Percentiles rank a stretch among this genome's conserved stretches.
phyloP scores from a whole-genome alignment of 2,113 vertebrate genomes.

The Himantopus leucocephalus region DNA sequence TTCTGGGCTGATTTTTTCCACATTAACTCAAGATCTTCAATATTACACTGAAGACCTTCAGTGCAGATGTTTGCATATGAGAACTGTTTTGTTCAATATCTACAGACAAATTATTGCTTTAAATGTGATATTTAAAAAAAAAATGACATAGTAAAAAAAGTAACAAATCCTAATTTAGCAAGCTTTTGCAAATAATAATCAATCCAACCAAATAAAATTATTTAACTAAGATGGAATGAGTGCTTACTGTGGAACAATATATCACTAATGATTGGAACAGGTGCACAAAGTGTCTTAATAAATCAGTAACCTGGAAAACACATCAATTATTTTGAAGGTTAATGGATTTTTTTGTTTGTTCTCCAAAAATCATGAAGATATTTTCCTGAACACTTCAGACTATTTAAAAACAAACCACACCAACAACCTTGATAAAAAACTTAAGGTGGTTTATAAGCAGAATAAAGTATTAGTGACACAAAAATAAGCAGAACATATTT shows the following conservation, averaged over 20 bases:
- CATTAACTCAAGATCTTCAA: not conserved
- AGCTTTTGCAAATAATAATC: conserved; percentile 47
- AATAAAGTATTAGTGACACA: not conserved
- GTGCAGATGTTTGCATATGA: not conserved
- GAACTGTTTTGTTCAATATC: not conserved
- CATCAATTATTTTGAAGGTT: conserved; percentile 72
- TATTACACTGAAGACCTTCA: not conserved
- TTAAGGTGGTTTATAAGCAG: not conserved
- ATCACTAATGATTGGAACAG: conserved; percentile 68
- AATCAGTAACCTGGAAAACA: conserved; percentile 68
- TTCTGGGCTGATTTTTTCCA: not conserved
- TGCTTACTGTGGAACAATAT: conserved; percentile 51
- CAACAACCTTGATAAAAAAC: not conserved
- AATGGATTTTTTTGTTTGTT: conserved; percentile 64
- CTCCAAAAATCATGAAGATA: conserved; percentile 41
- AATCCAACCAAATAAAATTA: conserved; percentile 54
- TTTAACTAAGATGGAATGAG: conserved; percentile 65
- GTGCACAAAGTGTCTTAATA: conserved; percentile 69
- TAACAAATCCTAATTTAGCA: conserved; percentile 15
- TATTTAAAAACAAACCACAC: not conserved
- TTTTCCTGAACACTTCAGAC: conserved; percentile 44
- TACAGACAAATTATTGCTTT: not conserved
- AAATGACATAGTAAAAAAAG: not conserved
- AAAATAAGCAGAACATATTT: not conserved
- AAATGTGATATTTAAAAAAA: not conserved